A percentile compares a stretch with the other conserved stretches of the same genome.
Evolutionary conservation across 2,888 invertebrate species (phyloP).

Genomic region (Cetonia aurata): DNA sequence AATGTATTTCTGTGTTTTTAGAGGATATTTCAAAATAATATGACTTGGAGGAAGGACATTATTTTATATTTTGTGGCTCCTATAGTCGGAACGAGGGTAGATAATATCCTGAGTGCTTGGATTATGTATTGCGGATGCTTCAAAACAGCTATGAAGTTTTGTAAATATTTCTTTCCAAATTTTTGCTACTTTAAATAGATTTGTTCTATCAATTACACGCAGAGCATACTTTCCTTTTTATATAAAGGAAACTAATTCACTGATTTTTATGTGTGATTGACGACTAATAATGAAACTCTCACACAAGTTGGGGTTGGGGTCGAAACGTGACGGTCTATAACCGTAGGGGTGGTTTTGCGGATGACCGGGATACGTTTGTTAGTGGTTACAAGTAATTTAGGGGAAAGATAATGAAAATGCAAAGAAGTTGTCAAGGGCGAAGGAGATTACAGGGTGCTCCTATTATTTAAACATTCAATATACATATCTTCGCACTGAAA

Average conservation of each 20-base stretch:
- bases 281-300: conserved; percentile 29
- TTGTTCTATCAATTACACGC: too few relatives aligned
- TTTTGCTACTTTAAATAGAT: too few relatives aligned
- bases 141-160: too few relatives aligned
- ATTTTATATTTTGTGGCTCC: conserved; percentile 61
- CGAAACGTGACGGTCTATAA: conserved; percentile 43
- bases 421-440: conserved; percentile 35
- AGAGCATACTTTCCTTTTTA: too few relatives aligned
- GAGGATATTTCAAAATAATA: conserved; percentile 59
- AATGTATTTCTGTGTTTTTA: conserved; percentile 66
- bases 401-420: conserved; percentile 53
- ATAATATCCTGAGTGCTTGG: neutral
- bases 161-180: too few relatives aligned
- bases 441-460: neutral
- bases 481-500: neutral
- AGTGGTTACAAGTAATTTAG: conserved; percentile 58
- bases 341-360: conserved; percentile 51
- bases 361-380: conserved; percentile 54
- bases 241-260: too few relatives aligned
- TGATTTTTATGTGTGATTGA: conserved; percentile 20
- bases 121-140: neutral
- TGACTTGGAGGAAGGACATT: conserved; percentile 61
- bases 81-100: neutral
- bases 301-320: conserved; percentile 31
- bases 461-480: neutral